phyloP scores from a whole-genome alignment of 1,140 invertebrate species.

The Lepidurus couesii region DNA sequence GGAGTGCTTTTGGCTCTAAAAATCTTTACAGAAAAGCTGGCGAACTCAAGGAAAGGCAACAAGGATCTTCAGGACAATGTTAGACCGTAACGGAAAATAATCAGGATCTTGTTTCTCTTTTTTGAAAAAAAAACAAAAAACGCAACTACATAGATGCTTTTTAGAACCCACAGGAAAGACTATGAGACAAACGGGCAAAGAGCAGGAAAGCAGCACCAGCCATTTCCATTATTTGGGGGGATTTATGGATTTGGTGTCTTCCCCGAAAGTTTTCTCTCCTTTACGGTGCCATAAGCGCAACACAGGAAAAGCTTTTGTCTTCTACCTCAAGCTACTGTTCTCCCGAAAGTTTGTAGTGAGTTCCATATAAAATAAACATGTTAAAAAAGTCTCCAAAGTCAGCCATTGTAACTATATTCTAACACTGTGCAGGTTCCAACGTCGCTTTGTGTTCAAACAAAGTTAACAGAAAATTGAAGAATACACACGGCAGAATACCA shows the following conservation, averaged over 20 bases:
- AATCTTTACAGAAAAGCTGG: not conserved
- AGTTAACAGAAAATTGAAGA: too few relatives aligned
- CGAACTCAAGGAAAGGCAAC: not conserved
- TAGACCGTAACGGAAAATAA: not conserved
- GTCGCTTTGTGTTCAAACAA: too few relatives aligned
- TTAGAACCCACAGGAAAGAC: not conserved
- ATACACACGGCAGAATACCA: too few relatives aligned
- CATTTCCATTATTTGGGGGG: conserved; percentile 16
- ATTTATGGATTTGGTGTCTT: not conserved
- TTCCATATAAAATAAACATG: too few relatives aligned
- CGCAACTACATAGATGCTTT: not conserved
- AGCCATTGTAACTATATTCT: too few relatives aligned
- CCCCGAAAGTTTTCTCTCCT: too few relatives aligned
- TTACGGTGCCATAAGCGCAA: too few relatives aligned
- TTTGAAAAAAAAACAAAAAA: not conserved
- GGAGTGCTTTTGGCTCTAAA: not conserved
- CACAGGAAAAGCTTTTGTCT: too few relatives aligned
- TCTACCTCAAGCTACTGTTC: too few relatives aligned
- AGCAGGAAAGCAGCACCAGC: not conserved
- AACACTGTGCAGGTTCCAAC: too few relatives aligned
- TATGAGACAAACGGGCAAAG: not conserved
- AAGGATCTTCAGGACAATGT: not conserved
- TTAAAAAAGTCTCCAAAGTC: too few relatives aligned
- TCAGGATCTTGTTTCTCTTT: not conserved
- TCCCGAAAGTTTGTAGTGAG: too few relatives aligned